Evolutionary conservation across 2,113 vertebrate species (phyloP), one percentile per base, ranked within the genome.

Genomic region (Toxotes chatareus): DNA sequence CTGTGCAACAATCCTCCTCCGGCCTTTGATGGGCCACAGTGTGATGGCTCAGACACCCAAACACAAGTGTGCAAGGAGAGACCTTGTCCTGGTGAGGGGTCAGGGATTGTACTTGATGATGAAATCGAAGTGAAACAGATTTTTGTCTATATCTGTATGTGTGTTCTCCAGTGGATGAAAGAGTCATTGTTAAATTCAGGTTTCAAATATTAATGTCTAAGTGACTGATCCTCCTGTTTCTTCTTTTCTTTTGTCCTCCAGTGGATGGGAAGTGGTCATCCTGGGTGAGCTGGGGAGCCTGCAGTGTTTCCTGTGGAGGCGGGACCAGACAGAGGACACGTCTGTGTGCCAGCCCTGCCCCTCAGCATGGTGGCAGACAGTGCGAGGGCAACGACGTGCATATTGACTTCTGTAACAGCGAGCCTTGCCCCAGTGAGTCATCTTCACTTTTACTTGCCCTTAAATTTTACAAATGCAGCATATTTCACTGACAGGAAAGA

Each of bases 191-290:
- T 57, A 46, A 79, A 51, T 13, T 11, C 55, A 36, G 23, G 51
- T 53, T 66, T 31, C 12, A 53, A 57, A 44, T 40, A 36, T 56
- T 19, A 8, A 21, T 4, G 16, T 23, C 1, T 7, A 12, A 13
- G 12, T 67, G 14, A 63, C 36, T n/a, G 4, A 12, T 44, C 1
- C 6, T 27, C 16, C 40, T 21, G 17, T 34, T 53, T 62, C n/a
- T 38, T 64, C 2, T 67, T 1, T 38, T 44, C 31, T 59, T 80
- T 72, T 83, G 42, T 44, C 79, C 59, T 86, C 56, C 84, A 99
- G 98, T 99, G 90, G 96, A 99, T 67, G 98, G 98, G 11, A 97
- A 96, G 80, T 99, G 98, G 98, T 92, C 96, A 0, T 34, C 74
- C 0, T 99, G 98, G 98, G 88, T 96, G 34, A 97, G 95, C 80